Percentiles rank a stretch among this genome's conserved stretches.
Evolutionary conservation across 2,888 invertebrate genomes (phyloP).

Genomic region (Cerceris rybyensis): DNA sequence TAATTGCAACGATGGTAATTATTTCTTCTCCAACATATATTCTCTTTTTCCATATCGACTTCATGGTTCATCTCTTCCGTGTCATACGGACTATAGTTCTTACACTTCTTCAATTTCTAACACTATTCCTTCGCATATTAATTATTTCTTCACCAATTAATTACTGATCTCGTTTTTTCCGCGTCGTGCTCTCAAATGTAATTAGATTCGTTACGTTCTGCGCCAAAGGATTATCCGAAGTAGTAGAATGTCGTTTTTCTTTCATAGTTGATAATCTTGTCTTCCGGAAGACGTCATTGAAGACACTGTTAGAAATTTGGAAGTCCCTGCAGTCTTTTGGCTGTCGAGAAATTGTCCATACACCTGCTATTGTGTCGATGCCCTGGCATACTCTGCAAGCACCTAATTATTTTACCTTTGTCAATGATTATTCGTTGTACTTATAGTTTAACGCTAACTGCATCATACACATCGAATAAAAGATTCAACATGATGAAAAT

Average conservation of each 20-base stretch:
- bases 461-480: too few species aligned
- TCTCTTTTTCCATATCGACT: too few species aligned
- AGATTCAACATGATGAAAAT: too few species aligned
- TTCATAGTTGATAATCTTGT: conserved; percentile 55
- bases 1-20: too few species aligned
- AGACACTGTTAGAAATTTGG: conserved; percentile 67
- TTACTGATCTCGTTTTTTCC: conserved; percentile 13
- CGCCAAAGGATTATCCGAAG: neutral
- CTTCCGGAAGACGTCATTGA: conserved; percentile 72
- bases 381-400: conserved; percentile 74
- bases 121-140: neutral
- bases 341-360: conserved; percentile 69
- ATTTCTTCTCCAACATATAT: too few species aligned
- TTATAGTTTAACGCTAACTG: neutral
- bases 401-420: conserved; percentile 54
- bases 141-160: neutral
- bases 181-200: conserved; percentile 37
- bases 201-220: neutral
- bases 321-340: conserved; percentile 71
- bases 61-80: too few species aligned
- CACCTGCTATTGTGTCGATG: conserved; percentile 72
- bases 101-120: neutral
- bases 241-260: conserved; percentile 32
- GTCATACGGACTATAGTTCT: too few species aligned
- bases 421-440: neutral